phyloP scores from a whole-genome alignment of 53 echinoderm and acorn worm genomes.

The Paelopatides confundens region DNA sequence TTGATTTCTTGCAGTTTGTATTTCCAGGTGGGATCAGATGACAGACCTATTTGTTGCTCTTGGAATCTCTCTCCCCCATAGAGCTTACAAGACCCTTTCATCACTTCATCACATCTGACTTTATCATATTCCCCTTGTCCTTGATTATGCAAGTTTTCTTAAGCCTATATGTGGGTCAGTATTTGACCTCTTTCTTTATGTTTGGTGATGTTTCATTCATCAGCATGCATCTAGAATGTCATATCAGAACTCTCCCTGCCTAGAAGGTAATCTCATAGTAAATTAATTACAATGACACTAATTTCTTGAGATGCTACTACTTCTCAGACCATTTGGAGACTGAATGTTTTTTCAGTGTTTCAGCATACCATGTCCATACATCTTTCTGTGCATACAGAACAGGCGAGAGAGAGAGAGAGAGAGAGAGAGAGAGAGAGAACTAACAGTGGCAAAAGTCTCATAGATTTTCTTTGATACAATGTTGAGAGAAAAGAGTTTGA shows the following conservation, averaged over 20 bases:
- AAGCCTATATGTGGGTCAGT: not conserved
- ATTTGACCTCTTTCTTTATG: not conserved
- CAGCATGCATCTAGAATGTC: not conserved
- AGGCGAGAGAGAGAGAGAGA: not conserved
- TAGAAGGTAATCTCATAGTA: not conserved
- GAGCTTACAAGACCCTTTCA: not conserved
- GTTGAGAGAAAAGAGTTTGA: too few species aligned
- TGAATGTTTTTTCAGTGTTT: slow-evolving; percentile 21
- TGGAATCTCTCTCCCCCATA: not conserved
- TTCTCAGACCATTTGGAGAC: not conserved
- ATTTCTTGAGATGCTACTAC: not conserved
- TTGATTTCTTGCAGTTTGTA: not conserved
- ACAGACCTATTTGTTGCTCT: slow-evolving; percentile 17
- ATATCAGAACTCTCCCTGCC: not conserved
- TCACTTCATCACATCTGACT: slow-evolving; percentile 2
- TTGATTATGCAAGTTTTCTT: not conserved
- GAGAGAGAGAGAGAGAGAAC: too few species aligned
- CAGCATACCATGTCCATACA: not conserved
- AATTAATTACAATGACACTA: not conserved
- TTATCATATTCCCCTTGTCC: not conserved
- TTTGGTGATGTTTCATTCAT: not conserved
- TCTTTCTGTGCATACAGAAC: not conserved
- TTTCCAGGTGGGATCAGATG: slow-evolving; percentile 8
- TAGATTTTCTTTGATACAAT: too few species aligned
- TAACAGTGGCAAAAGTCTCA: too few species aligned